A percentile compares a stretch with the other conserved stretches of the same genome.
Evolutionary conservation across 2,888 invertebrate genomes (phyloP).

Genomic region (Steinernema scapterisci): DNA sequence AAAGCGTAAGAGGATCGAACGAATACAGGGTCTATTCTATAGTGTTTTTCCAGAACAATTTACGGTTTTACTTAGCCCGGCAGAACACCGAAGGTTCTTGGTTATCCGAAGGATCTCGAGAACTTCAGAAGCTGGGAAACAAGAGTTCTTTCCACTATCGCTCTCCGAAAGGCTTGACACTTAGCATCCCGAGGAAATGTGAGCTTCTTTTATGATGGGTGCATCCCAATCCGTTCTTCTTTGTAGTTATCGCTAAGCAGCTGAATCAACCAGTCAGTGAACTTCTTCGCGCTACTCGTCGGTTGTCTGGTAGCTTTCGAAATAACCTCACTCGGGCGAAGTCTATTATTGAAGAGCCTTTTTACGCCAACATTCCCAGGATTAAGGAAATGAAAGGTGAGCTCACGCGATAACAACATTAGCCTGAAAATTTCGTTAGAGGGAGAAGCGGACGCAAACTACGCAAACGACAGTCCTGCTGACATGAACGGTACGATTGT

Average conservation of each 20-base stretch:
- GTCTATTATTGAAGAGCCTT: not conserved
- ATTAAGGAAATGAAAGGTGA: too few species aligned
- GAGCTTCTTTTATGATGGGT: not conserved
- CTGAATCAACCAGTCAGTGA: conserved; percentile 19
- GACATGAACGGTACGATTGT: too few species aligned
- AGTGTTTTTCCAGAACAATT: not conserved
- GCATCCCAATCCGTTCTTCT: not conserved
- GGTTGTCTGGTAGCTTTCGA: not conserved
- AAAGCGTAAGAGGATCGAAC: not conserved
- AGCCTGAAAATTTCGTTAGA: too few species aligned
- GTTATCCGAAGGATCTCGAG: not conserved
- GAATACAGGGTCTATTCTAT: not conserved
- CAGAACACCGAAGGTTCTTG: conserved; percentile 18
- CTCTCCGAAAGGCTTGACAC: not conserved
- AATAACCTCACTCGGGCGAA: not conserved
- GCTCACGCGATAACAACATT: too few species aligned
- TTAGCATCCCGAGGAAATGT: not conserved
- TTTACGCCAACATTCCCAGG: not conserved
- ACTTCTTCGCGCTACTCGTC: not conserved
- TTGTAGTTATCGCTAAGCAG: not conserved
- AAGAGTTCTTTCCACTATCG: not conserved
- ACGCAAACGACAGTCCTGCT: too few species aligned
- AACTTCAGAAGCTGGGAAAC: too few species aligned
- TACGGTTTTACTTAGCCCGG: not conserved
- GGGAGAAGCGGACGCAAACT: too few species aligned